These are phyloP conservation scores for Mesocentrotus franciscanus DNA, from an alignment of 53 echinoderm and acorn worm species.

Conservation along the genomic window DNA sequence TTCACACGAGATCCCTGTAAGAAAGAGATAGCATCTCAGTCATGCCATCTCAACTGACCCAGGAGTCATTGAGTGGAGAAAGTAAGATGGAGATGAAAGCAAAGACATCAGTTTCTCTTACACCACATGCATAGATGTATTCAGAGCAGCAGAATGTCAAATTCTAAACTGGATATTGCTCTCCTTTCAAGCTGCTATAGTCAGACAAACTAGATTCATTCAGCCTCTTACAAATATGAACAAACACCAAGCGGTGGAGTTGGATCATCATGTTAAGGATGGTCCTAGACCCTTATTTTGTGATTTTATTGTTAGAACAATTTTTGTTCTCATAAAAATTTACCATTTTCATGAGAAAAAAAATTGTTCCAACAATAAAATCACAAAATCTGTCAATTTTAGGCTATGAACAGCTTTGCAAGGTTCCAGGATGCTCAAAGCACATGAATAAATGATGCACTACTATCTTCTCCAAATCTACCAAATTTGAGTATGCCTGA, in stretches of 20 bases:
- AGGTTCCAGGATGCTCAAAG: neutral
- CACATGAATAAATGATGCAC: neutral
- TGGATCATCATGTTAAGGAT: neutral
- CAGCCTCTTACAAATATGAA: too few species aligned
- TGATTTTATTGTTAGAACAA: neutral
- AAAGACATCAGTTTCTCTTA: slow-evolving; percentile 14
- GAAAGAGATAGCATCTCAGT: neutral
- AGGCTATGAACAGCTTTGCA: neutral
- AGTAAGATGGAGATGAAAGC: neutral
- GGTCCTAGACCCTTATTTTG: too few species aligned
- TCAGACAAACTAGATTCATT: neutral
- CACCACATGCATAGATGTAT: neutral
- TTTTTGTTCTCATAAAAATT: neutral
- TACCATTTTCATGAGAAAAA: neutral
- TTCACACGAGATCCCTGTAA: neutral
- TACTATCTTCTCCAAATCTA: neutral
- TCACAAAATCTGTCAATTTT: neutral
- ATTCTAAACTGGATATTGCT: neutral
- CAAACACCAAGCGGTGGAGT: neutral
- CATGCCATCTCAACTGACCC: neutral
- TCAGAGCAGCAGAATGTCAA: neutral
- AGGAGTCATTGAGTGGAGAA: slow-evolving; percentile 13
- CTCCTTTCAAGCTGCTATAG: neutral
- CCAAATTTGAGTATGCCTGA: neutral
- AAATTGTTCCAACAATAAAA: neutral